Base-by-base conservation (phyloP, 2,113 vertebrate genomes). In the Ursus arctos region DNA sequence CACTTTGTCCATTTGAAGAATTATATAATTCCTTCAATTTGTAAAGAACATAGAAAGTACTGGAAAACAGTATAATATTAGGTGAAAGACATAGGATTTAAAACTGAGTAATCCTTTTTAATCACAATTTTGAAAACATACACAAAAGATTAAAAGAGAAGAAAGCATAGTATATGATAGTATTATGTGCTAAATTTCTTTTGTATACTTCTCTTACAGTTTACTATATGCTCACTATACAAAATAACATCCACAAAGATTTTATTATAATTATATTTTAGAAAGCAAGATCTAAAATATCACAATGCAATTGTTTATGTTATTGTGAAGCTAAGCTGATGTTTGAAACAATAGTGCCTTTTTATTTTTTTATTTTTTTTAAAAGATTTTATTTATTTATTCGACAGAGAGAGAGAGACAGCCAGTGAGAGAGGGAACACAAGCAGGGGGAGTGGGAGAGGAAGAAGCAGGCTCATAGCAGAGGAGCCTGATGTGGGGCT, bases 261-360 rank as follows among this genome's bases (percentile, higher is more conserved):
- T 81, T 83, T 7, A 91, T 76, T 91, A 21, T 84, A 93, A 89
- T 84, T 71, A 85, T 59, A 86, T 87, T 93, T 92, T 53, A 90
- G 87, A 92, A 74, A 92, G 19, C 6, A 49, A 85, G 51, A 91
- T 76, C 2, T 88, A 96, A 93, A 90, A 55, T 84, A 72, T 14
- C 31, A 63, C 11, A 85, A 43, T 89, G 51, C 93, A 90, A 89
- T 24, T 49, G 76, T 77, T 92, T 71, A 31, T 67, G 51, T 89
- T 88, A 85, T 77, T 91, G 24, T 59, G 57, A 76, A 87, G 11
- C 26, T 71, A 79, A 92, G 28, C 21, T 71, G 9, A 6, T 47
- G 10, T 92, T 83, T 88, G 55, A 91, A 59, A 91, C 61, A 88
- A 40, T 6, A 22, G 28, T 4, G 28, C 22, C 19, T 77, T 57